Percentiles rank a stretch among this genome's conserved stretches.
Conservation (phyloP, 2,888 invertebrate genomes). For the Nemapogon koenigi region DNA sequence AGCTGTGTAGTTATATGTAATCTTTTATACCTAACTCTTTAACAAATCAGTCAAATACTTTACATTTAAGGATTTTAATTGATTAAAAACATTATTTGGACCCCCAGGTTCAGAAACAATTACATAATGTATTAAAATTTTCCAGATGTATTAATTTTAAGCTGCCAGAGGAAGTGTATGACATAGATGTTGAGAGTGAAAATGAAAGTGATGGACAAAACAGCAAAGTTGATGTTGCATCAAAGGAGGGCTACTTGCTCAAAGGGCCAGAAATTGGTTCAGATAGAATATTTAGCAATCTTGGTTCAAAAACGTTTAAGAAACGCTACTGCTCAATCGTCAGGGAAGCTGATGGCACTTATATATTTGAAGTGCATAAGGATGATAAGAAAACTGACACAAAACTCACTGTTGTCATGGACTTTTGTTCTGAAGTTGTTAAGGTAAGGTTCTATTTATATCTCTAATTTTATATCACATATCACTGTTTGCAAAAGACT, state of each 20-base stretch:
- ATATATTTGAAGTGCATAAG: conserved; percentile 90
- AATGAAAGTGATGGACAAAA: conserved; percentile 76
- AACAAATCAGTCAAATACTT: too few species aligned
- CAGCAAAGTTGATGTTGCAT: conserved; percentile 76
- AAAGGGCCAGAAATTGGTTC: conserved; percentile 92
- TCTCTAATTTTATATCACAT: too few species aligned
- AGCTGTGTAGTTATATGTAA: too few species aligned
- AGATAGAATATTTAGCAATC: conserved; percentile 89
- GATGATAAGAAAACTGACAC: conserved; percentile 92
- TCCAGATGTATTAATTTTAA: conserved; percentile 42
- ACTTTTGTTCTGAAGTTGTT: conserved; percentile 89
- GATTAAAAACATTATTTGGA: too few species aligned
- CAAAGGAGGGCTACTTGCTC: conserved; percentile 89
- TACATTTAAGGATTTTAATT: too few species aligned
- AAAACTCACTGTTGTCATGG: conserved; percentile 92
- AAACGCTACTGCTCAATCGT: conserved; percentile 87
- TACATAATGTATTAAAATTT: conserved; percentile 1
- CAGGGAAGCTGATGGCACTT: conserved; percentile 90
- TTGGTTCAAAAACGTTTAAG: conserved; percentile 93
- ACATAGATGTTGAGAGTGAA: conserved; percentile 88
- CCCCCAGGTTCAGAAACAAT: background rate
- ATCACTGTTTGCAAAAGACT: too few species aligned
- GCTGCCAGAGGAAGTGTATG: conserved; percentile 81
- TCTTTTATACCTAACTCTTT: too few species aligned
- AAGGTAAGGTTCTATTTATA: too few species aligned